Conservation (phyloP, 2,797 vertebrate genomes). For the Coluber constrictor region DNA sequence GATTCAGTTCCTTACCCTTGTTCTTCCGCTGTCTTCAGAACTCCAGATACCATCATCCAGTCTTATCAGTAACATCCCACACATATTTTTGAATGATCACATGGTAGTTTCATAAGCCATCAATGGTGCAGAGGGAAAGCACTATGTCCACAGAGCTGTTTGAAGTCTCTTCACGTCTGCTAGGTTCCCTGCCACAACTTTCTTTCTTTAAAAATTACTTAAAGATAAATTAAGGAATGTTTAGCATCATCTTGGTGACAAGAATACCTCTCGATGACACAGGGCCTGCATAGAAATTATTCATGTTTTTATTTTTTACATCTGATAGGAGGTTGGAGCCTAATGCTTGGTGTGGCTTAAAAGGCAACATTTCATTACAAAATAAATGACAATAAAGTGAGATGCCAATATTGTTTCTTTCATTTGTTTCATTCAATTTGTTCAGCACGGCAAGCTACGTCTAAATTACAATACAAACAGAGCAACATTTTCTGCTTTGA, state of each 20-base stretch:
- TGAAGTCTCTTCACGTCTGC: neutral
- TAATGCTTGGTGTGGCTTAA: neutral
- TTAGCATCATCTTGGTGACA: neutral
- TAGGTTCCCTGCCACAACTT: neutral
- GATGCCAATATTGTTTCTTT: neutral
- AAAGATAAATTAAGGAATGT: neutral
- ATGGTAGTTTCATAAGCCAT: neutral
- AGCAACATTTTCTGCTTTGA: neutral
- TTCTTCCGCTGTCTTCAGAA: neutral
- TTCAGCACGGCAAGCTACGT: neutral
- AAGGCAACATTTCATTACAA: constrained; percentile 8
- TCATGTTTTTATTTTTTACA: neutral
- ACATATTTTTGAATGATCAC: neutral
- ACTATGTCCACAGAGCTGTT: neutral
- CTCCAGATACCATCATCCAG: neutral
- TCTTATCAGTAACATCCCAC: neutral
- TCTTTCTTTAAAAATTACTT: neutral
- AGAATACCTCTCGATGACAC: neutral
- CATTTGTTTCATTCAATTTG: neutral
- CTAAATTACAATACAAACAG: neutral
- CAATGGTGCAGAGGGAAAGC: neutral
- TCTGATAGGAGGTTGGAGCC: neutral
- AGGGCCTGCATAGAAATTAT: neutral
- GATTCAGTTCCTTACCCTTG: neutral
- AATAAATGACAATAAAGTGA: constrained; percentile 3